Percentiles rank a stretch among this genome's conserved stretches.
Conservation (phyloP, 2,797 vertebrate species). For the Dallia pectoralis region DNA sequence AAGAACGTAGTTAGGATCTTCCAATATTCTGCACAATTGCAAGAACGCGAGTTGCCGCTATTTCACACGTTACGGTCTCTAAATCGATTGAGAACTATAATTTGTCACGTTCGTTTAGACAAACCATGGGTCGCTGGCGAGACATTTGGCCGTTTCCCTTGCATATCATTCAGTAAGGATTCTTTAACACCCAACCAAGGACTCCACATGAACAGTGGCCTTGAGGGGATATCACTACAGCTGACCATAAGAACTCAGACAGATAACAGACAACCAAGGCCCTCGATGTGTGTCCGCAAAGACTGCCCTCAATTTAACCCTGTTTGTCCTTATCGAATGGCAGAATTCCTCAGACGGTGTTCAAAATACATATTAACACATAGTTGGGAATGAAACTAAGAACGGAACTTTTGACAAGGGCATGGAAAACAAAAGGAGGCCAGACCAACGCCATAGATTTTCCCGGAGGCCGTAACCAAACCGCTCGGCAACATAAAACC, state of each 20-base stretch:
- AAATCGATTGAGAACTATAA: slow-evolving; percentile 38
- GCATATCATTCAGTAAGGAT: slow-evolving; percentile 28
- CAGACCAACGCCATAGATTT: not conserved
- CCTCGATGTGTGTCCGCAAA: slow-evolving; percentile 29
- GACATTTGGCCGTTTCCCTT: slow-evolving; percentile 51
- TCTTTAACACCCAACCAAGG: slow-evolving; percentile 13
- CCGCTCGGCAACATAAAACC: not conserved
- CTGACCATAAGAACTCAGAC: slow-evolving; percentile 55
- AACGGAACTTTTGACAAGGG: not conserved
- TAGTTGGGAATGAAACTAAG: slow-evolving; percentile 14
- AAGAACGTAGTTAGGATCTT: slow-evolving; percentile 57
- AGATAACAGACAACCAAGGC: slow-evolving; percentile 56
- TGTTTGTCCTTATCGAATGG: slow-evolving; percentile 60
- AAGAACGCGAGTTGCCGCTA: slow-evolving; percentile 20
- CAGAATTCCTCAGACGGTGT: slow-evolving; percentile 49
- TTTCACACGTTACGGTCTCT: slow-evolving; percentile 46
- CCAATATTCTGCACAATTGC: slow-evolving; percentile 51
- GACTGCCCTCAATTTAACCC: slow-evolving; percentile 59
- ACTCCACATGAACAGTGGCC: slow-evolving; percentile 30
- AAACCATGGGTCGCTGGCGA: slow-evolving; percentile 59
- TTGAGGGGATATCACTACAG: slow-evolving; percentile 14
- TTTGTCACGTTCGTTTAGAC: slow-evolving; percentile 27
- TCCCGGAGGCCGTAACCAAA: not conserved
- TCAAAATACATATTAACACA: slow-evolving; percentile 43
- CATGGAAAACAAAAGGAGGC: not conserved